A percentile compares a stretch with the other conserved stretches of the same genome.
Conservation (phyloP, 1,140 invertebrate species). For the Drosophila ficusphila region DNA sequence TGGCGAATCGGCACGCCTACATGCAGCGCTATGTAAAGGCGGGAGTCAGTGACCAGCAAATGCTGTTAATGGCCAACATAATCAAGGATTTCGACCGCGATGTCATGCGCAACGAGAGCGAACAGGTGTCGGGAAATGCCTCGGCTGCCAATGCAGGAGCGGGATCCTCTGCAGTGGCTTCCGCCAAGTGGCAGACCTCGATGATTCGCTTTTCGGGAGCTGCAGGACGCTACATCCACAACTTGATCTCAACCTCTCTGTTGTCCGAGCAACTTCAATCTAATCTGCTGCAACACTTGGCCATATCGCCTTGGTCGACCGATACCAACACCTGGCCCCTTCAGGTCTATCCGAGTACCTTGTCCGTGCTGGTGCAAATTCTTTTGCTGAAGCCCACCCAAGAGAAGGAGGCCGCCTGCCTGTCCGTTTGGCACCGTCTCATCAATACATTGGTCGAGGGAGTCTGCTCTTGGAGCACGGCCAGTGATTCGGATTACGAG, state of each 20-base stretch:
- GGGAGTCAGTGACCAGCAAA: constrained; percentile 90
- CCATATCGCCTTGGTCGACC: constrained; percentile 90
- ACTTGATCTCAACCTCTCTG: constrained; percentile 90
- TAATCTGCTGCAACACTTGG: constrained; percentile 89
- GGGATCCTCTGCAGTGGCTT: not conserved
- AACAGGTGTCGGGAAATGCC: constrained; percentile 16
- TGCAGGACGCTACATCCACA: constrained; percentile 84
- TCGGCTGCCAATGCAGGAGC: not conserved
- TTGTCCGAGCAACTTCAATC: constrained; percentile 89
- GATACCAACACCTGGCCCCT: constrained; percentile 90
- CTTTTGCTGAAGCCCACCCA: constrained; percentile 91
- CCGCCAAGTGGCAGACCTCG: constrained; percentile 76
- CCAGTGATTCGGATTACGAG: constrained; percentile 71
- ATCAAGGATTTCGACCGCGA: constrained; percentile 93
- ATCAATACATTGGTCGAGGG: constrained; percentile 94
- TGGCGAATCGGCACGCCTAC: constrained; percentile 84
- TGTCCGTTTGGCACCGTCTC: constrained; percentile 95
- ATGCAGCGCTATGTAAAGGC: constrained; percentile 86
- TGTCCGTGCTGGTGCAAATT: constrained; percentile 90
- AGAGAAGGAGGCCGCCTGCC: constrained; percentile 94
- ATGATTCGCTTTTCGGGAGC: constrained; percentile 83
- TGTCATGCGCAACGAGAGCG: constrained; percentile 73
- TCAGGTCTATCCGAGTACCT: constrained; percentile 93
- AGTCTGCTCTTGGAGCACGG: constrained; percentile 84
- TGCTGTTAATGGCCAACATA: constrained; percentile 92